A percentile compares a stretch with the other conserved stretches of the same genome.
Evolutionary conservation across 2,113 vertebrate genomes (phyloP).

Genomic region (Pluvianellus socialis): DNA sequence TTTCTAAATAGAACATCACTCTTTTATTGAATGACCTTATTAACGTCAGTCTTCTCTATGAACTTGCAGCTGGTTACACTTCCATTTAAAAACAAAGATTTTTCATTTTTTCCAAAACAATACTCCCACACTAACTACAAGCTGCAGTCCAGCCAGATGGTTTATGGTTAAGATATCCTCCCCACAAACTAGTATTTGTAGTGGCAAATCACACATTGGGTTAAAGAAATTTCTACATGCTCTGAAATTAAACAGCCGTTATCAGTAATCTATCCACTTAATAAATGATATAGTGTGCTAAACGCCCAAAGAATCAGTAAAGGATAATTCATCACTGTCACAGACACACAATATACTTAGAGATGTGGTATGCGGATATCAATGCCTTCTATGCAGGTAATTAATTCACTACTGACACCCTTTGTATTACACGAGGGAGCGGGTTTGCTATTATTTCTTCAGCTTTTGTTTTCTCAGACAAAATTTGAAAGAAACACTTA

Average conservation of each 20-base stretch:
- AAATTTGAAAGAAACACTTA: conserved; percentile 72
- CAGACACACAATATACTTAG: conserved; percentile 19
- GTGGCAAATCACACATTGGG: not conserved
- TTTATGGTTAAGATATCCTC: not conserved
- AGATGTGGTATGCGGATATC: conserved; percentile 7
- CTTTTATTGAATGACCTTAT: not conserved
- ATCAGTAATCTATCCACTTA: conserved; percentile 37
- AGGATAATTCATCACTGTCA: conserved; percentile 59
- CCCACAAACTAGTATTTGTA: not conserved
- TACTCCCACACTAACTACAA: conserved; percentile 13
- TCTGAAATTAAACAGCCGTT: conserved; percentile 44
- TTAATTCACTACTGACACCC: conserved; percentile 45
- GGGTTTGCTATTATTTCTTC: conserved; percentile 9
- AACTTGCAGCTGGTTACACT: conserved; percentile 37
- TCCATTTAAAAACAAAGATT: conserved; percentile 28
- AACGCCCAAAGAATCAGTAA: not conserved
- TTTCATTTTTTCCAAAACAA: conserved; percentile 49
- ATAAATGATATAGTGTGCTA: conserved; percentile 20
- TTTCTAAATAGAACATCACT: not conserved
- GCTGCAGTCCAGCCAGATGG: conserved; percentile 6
- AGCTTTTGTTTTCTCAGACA: conserved; percentile 10
- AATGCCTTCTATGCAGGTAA: conserved; percentile 43
- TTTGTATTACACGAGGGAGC: not conserved
- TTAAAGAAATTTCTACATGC: not conserved
- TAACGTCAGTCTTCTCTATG: not conserved